Conservation (phyloP, 1,140 invertebrate species). For the Drosophila asahinai region DNA sequence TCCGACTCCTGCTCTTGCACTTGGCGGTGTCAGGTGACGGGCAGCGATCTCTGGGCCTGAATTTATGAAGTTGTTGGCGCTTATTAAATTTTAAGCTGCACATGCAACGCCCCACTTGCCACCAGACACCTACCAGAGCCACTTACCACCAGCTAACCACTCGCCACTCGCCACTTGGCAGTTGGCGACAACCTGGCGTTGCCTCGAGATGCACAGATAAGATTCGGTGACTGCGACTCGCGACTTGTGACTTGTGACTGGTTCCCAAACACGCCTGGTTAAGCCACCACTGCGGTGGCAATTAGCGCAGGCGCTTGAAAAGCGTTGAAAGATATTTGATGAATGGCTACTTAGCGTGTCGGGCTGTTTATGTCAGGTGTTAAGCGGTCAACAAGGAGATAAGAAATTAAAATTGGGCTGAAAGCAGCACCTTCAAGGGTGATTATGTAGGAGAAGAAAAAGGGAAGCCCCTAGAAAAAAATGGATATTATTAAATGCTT, state of each 20-base stretch:
- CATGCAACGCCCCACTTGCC: conserved; percentile 59
- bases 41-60: conserved; percentile 52
- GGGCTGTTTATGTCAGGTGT: conserved; percentile 15
- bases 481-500: background rate
- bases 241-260: conserved; percentile 48
- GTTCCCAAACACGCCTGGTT: conserved; percentile 62
- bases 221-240: conserved; percentile 67
- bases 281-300: conserved; percentile 42
- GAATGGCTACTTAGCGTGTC: conserved; percentile 68
- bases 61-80: conserved; percentile 82
- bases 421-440: background rate
- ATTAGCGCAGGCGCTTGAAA: conserved; percentile 76
- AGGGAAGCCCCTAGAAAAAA: background rate
- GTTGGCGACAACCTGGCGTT: conserved; percentile 77
- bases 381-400: background rate
- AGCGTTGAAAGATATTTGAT: conserved; percentile 81
- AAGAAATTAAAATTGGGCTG: background rate
- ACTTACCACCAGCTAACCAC: conserved; percentile 26
- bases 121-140: conserved; percentile 53
- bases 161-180: conserved; percentile 35
- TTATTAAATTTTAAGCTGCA: conserved; percentile 81
- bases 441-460: background rate
- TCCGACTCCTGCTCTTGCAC: conserved; percentile 10
- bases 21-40: conserved; percentile 66
- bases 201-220: conserved; percentile 77